Evolutionary conservation across 2,888 invertebrate genomes (phyloP).

Genomic region (Drosophila ustulata): DNA sequence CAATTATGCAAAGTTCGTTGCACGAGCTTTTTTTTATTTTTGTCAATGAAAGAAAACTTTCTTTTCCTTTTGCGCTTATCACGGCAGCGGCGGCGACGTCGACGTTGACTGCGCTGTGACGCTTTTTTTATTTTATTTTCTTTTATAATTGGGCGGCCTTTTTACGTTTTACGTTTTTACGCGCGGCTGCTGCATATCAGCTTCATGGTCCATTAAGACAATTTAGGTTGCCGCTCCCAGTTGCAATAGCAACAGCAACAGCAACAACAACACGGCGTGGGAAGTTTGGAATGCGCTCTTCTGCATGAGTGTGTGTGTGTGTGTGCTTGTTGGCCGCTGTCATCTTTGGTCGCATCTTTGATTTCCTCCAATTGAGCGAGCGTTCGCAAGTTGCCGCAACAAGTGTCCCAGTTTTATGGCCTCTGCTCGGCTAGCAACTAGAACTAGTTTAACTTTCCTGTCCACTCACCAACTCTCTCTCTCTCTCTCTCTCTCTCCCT

Average conservation of each 20-base stretch:
- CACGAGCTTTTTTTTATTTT: conserved; percentile 51
- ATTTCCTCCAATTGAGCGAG: conserved; percentile 62
- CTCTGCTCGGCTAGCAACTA: conserved; percentile 53
- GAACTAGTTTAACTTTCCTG: conserved; percentile 81
- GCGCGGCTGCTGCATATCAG: conserved; percentile 70
- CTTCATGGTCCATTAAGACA: conserved; percentile 81
- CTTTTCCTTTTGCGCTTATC: conserved; percentile 64
- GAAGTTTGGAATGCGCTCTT: conserved; percentile 56
- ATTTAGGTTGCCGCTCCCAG: conserved; percentile 71
- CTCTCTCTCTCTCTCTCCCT: conserved; percentile 53
- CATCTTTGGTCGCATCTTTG: conserved; percentile 66
- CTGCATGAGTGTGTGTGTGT: conserved; percentile 16
- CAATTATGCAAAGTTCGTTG: conserved; percentile 74
- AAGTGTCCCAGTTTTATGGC: conserved; percentile 78
- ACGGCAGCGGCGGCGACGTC: conserved; percentile 38
- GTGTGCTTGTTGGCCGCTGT: conserved; percentile 42
- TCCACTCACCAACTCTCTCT: conserved; percentile 37
- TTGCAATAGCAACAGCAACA: neutral
- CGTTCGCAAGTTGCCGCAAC: conserved; percentile 69
- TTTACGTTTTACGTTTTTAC: conserved; percentile 44
- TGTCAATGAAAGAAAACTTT: conserved; percentile 80
- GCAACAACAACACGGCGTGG: conserved; percentile 59
- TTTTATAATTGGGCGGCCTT: conserved; percentile 71
- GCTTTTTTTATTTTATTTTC: conserved; percentile 37
- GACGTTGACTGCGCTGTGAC: conserved; percentile 44